Percentiles rank a stretch among this genome's conserved stretches.
These are phyloP conservation scores for Solea senegalensis DNA, from an alignment of 2,113 vertebrate genomes.

Conservation along the genomic window DNA sequence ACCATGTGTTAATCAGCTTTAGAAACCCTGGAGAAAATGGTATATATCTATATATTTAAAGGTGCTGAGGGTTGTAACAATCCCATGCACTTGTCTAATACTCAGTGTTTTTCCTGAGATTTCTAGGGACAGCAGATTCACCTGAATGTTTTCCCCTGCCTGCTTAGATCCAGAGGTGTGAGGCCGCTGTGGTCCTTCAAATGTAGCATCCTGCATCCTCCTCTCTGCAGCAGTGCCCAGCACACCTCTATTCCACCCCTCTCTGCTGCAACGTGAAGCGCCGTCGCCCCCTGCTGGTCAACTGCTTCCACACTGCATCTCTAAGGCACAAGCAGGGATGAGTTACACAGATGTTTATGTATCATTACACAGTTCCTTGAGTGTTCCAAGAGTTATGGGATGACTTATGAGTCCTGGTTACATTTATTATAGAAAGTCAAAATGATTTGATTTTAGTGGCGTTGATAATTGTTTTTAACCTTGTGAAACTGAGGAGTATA, in stretches of 20 bases:
- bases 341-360: too few relatives aligned
- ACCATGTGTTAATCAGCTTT: constrained; percentile 51
- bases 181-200: constrained; percentile 75
- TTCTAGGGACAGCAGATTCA: constrained; percentile 45
- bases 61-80: constrained; percentile 1
- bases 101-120: constrained; percentile 11
- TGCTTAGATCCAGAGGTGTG: constrained; percentile 81
- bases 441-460: too few relatives aligned
- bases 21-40: constrained; percentile 28
- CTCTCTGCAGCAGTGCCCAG: constrained; percentile 80
- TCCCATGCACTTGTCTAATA: neutral
- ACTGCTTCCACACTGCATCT: constrained; percentile 76
- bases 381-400: too few relatives aligned
- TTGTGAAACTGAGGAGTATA: too few relatives aligned
- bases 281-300: constrained; percentile 81
- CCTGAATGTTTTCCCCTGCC: constrained; percentile 81
- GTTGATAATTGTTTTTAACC: too few relatives aligned
- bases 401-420: too few relatives aligned
- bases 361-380: too few relatives aligned
- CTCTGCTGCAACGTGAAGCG: constrained; percentile 83
- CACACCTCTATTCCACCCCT: constrained; percentile 80
- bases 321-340: constrained; percentile 53
- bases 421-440: too few relatives aligned
- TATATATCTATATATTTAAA: constrained; percentile 16
- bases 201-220: constrained; percentile 75